Evolutionary conservation across 2,888 invertebrate species (phyloP).

Genomic region (Lasioglossum oenotherae): DNA sequence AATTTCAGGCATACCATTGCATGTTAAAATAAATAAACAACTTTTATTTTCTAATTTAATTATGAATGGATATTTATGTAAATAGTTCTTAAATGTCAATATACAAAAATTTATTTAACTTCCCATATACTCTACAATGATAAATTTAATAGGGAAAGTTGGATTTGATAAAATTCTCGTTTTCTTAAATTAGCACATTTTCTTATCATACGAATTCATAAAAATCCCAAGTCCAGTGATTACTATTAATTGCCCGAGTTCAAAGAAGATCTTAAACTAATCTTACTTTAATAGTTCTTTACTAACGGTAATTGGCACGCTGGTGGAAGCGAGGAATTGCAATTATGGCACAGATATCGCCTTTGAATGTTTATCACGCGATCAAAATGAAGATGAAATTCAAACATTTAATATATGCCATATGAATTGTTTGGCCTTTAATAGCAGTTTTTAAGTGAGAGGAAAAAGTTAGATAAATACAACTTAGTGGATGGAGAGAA

Average conservation of each 20-base stretch:
- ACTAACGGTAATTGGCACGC: neutral
- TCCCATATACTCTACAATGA: neutral
- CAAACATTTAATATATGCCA: neutral
- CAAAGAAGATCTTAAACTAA: neutral
- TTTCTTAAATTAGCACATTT: neutral
- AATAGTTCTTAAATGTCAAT: neutral
- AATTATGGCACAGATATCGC: neutral
- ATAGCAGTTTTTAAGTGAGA: neutral
- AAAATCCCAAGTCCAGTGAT: neutral
- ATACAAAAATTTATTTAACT: neutral
- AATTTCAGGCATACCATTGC: neutral
- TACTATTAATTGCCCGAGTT: neutral
- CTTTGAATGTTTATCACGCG: neutral
- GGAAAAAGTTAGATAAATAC: neutral
- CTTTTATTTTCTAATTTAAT: neutral
- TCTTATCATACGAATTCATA: neutral
- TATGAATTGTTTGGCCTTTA: neutral
- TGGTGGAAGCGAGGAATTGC: neutral
- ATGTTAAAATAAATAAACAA: neutral
- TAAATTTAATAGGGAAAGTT: neutral
- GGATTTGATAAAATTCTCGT: neutral
- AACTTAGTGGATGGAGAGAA: neutral
- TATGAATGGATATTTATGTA: neutral
- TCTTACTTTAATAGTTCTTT: constrained; percentile 1
- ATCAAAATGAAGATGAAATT: neutral